Base-by-base conservation (phyloP, 2,113 vertebrate species). In the Puma concolor region DNA sequence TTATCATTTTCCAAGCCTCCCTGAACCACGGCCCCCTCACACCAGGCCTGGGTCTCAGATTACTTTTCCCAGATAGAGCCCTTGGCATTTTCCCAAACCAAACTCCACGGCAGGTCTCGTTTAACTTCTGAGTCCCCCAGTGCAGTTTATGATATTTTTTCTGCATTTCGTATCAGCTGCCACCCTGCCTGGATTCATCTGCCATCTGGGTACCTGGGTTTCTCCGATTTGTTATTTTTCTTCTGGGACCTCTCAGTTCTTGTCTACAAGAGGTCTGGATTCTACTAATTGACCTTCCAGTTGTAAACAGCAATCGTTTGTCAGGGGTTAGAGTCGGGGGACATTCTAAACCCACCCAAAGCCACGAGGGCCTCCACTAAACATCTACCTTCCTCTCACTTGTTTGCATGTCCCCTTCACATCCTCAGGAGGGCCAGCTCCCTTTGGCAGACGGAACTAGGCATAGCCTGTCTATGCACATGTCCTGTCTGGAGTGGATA, bases 1-100 rank as follows among this genome's bases (percentile, higher is more conserved):
- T 82, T 90, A 92, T 87, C 71, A 54, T 66, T 97, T 96, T 97
- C 81, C 94, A 82, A 38, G 33, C 4, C 44, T 81, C 66, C 25
- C 36, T 10, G 11, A 36, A 0, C 36, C 0, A 31, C 2, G 44
- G 44, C 4, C 29, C 19, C 14, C n/a, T 52, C 69, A 80, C 38
- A 9, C 31, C 33, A 64, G 50, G 23, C 36, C 79, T 74, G 48
- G 1, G 12, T 80, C 82, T 97, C 90, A 36, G 29, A 54, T 97
- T 94, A 83, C 92, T 91, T 91, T 80, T 44, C 72, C 89, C 69
- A 81, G 63, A 64, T 77, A 63, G 48, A 92, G 88, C 38, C 69
- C 27, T 67, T 54, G 82, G 66, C 41, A n/a, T 19, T 79, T 96
- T 96, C 89, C 79, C 89, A 74, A 96, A 74, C 36, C 38, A 52